Evolutionary conservation across 2,113 vertebrate genomes (phyloP).

Genomic region (Platichthys flesus): DNA sequence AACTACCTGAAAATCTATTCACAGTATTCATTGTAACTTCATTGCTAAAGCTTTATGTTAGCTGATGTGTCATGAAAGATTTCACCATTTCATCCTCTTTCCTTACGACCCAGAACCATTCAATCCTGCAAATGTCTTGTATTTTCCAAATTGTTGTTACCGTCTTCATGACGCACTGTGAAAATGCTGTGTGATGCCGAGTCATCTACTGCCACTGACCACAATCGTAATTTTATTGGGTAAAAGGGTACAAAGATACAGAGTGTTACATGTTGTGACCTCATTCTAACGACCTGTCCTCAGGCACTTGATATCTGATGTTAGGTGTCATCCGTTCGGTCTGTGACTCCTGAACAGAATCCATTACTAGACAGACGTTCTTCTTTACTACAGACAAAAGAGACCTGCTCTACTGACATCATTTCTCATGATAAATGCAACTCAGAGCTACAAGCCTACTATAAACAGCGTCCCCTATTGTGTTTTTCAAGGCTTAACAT

Average conservation of each 20-base stretch:
- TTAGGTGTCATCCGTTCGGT: neutral
- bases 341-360: neutral
- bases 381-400: neutral
- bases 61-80: too few relatives aligned
- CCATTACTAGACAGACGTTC: neutral
- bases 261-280: neutral
- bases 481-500: neutral
- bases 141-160: too few relatives aligned
- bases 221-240: constrained; percentile 46
- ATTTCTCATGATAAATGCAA: neutral
- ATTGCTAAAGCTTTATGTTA: too few relatives aligned
- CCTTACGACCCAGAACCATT: too few relatives aligned
- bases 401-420: neutral
- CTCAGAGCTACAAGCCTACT: constrained; percentile 11
- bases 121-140: too few relatives aligned
- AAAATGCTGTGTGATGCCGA: neutral
- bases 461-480: neutral
- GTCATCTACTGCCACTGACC: neutral
- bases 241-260: constrained; percentile 45
- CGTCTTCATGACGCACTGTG: too few relatives aligned
- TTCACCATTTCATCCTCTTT: too few relatives aligned
- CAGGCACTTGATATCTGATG: constrained; percentile 44
- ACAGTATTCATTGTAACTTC: too few relatives aligned
- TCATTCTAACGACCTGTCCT: constrained; percentile 8
- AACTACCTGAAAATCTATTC: too few relatives aligned